phyloP scores from a whole-genome alignment of 2,888 invertebrate species.

The Mythimna albipuncta region DNA sequence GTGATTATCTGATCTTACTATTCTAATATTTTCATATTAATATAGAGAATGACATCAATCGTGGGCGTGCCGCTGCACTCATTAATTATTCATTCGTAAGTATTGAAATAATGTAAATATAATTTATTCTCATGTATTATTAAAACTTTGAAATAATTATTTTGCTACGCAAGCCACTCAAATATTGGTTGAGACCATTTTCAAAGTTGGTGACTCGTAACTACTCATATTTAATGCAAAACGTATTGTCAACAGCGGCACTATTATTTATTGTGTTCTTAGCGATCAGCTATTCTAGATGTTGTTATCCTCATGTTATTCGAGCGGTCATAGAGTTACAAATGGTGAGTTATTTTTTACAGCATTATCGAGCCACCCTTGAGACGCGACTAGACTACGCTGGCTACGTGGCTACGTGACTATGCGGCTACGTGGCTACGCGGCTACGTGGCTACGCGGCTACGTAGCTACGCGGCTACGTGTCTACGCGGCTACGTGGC shows the following conservation, averaged over 20 bases:
- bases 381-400: conserved; percentile 12
- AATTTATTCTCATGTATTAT: not conserved
- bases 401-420: conserved; percentile 18
- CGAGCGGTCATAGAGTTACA: not conserved
- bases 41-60: not conserved
- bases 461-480: conserved; percentile 27
- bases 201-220: not conserved
- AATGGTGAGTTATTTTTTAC: not conserved
- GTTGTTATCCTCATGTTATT: not conserved
- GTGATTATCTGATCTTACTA: conserved; percentile 17
- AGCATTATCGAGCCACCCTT: not conserved
- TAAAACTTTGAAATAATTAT: not conserved
- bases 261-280: conserved; percentile 10
- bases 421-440: conserved; percentile 27
- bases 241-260: conserved; percentile 6
- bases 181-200: not conserved
- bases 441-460: not conserved
- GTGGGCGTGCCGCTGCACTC: not conserved
- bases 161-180: not conserved
- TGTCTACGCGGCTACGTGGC: conserved; percentile 21
- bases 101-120: not conserved
- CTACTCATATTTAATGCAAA: not conserved
- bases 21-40: conserved; percentile 13
- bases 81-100: conserved; percentile 14
- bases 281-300: conserved; percentile 8